Conservation (phyloP, 2,113 vertebrate species). For the Dissostichus mawsoni region DNA sequence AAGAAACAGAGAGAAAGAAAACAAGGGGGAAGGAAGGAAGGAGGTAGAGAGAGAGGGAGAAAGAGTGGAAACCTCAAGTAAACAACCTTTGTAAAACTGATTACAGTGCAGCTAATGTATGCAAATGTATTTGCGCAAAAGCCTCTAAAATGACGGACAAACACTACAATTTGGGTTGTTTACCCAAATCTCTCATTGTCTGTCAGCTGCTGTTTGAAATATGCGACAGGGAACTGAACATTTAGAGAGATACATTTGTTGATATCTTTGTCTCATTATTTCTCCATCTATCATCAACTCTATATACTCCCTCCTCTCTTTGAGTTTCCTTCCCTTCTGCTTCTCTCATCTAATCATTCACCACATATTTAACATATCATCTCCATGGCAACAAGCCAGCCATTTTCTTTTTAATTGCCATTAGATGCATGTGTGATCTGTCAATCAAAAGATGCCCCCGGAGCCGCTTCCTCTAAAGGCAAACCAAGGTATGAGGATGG, state of each 20-base stretch:
- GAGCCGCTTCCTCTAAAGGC: constrained; percentile 41
- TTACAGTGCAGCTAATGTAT: constrained; percentile 33
- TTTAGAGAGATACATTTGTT: constrained; percentile 21
- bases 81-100: constrained; percentile 24
- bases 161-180: constrained; percentile 18
- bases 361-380: constrained; percentile 70
- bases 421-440: constrained; percentile 73
- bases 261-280: constrained; percentile 61
- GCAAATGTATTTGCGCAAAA: constrained; percentile 28
- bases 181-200: constrained; percentile 17
- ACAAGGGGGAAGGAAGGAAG: neutral
- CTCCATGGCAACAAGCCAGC: constrained; percentile 75
- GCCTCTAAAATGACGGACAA: constrained; percentile 17
- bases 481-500: constrained; percentile 35
- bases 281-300: constrained; percentile 46
- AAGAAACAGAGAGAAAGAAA: neutral
- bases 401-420: constrained; percentile 77
- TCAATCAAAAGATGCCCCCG: constrained; percentile 62
- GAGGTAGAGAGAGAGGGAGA: neutral
- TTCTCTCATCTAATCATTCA: constrained; percentile 50
- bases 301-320: constrained; percentile 18
- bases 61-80: neutral
- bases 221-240: constrained; percentile 26
- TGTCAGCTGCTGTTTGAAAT: constrained; percentile 23
- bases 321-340: constrained; percentile 36